Percentiles rank a stretch among this genome's conserved stretches.
Conservation (phyloP, 2,113 vertebrate species). For the Monopterus albus region DNA sequence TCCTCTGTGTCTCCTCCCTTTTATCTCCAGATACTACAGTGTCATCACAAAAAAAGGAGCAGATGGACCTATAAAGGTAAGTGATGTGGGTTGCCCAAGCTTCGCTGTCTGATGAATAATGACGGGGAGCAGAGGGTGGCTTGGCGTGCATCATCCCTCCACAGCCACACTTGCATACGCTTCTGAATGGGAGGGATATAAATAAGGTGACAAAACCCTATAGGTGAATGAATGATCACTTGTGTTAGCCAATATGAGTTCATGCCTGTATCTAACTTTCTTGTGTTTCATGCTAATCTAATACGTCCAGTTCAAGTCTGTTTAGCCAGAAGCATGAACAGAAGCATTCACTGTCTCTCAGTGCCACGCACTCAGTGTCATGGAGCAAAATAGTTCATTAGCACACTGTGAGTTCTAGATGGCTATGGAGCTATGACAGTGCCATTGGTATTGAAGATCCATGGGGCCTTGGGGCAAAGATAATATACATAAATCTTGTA, state of each 20-base stretch:
- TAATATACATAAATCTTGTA: slow-evolving; percentile 48
- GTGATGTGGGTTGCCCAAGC: slow-evolving; percentile 63
- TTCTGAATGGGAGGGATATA: slow-evolving; percentile 61
- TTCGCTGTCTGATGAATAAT: slow-evolving; percentile 72
- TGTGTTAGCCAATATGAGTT: slow-evolving; percentile 25
- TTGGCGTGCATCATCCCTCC: slow-evolving; percentile 69
- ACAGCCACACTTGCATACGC: slow-evolving; percentile 32
- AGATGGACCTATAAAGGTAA: slow-evolving; percentile 75
- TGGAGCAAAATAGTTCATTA: slow-evolving; percentile 52
- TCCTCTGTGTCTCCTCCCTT: slow-evolving; percentile 54
- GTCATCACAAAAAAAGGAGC: slow-evolving; percentile 82
- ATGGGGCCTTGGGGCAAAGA: slow-evolving; percentile 68
- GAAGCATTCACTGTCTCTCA: slow-evolving; percentile 25
- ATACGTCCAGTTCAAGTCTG: slow-evolving; percentile 11
- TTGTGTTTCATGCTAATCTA: neutral
- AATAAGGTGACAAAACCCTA: slow-evolving; percentile 37
- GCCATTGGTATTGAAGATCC: slow-evolving; percentile 45
- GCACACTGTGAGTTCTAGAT: slow-evolving; percentile 61
- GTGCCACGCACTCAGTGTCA: slow-evolving; percentile 2
- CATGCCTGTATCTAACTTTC: too few species aligned
- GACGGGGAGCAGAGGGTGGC: slow-evolving; percentile 50
- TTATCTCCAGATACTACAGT: slow-evolving; percentile 74
- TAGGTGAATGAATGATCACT: slow-evolving; percentile 47
- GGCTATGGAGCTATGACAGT: slow-evolving; percentile 44
- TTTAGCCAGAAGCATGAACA: slow-evolving; percentile 15